Evolutionary conservation across 1,140 invertebrate species (phyloP).

Genomic region (Contarinia nasturtii): DNA sequence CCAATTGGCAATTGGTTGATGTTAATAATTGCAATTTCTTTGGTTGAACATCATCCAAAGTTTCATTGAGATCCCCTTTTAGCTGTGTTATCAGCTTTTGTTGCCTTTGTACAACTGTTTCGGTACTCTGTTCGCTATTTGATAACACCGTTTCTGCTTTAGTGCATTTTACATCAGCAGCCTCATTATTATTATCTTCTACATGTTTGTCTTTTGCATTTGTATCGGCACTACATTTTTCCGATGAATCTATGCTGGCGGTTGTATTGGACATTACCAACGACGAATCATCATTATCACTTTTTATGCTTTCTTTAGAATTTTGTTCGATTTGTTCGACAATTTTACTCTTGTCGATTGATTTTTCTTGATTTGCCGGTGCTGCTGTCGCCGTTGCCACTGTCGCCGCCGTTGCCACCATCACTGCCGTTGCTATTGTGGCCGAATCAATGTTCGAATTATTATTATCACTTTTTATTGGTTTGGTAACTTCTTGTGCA

Average conservation of each 20-base stretch:
- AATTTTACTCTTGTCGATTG: background rate
- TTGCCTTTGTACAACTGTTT: background rate
- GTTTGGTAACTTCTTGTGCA: background rate
- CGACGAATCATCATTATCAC: constrained; percentile 3
- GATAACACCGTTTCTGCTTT: no score
- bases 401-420: background rate
- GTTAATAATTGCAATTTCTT: background rate
- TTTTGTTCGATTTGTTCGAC: background rate
- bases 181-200: no score
- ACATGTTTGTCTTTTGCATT: background rate
- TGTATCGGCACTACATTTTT: background rate
- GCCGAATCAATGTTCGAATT: background rate
- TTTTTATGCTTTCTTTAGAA: background rate
- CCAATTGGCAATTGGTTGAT: background rate
- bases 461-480: background rate
- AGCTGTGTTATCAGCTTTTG: background rate
- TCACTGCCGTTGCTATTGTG: no score
- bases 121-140: no score
- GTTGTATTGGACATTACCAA: constrained; percentile 11
- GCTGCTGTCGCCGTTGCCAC: background rate
- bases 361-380: background rate
- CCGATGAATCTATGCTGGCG: no score
- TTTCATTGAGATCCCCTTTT: background rate
- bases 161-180: no score
- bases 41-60: background rate